phyloP scores from a whole-genome alignment of 1,140 invertebrate genomes.

The Pogonomyrmex barbatus region DNA sequence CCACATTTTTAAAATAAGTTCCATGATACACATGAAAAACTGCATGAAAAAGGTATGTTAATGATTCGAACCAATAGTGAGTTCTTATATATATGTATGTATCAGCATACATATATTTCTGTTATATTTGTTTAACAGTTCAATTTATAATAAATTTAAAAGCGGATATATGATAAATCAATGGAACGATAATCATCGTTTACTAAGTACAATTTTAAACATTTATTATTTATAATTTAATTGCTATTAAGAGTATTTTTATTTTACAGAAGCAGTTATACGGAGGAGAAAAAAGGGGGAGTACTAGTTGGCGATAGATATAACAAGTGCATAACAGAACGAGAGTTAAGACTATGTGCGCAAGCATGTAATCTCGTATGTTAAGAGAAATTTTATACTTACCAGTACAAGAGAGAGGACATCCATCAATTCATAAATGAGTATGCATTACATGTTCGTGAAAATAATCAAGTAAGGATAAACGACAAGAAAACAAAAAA shows the following conservation, averaged over 20 bases:
- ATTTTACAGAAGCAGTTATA: conserved; percentile 83
- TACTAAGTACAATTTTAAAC: background rate
- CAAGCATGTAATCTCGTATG: conserved; percentile 79
- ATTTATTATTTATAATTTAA: conserved; percentile 30
- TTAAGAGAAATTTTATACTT: conserved; percentile 72
- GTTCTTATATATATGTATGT: background rate
- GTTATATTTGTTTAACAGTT: background rate
- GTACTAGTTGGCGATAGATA: conserved; percentile 82
- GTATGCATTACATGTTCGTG: conserved; percentile 65
- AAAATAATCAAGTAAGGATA: conserved; percentile 62
- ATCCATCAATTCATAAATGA: conserved; percentile 42
- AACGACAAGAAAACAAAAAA: conserved; percentile 29
- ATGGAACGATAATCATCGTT: background rate
- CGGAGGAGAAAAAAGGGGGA: conserved; percentile 80
- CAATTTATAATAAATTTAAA: background rate
- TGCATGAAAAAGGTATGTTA: conserved; percentile 19
- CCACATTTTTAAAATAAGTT: background rate
- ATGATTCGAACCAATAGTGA: conserved; percentile 1
- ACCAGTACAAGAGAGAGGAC: conserved; percentile 56
- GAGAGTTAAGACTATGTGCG: conserved; percentile 83
- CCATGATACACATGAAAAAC: background rate
- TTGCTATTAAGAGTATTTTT: conserved; percentile 33
- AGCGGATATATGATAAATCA: background rate
- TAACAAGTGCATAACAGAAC: conserved; percentile 82
- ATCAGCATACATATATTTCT: conserved; percentile 10